Conservation (phyloP, 2,113 vertebrate species). For the Callionymus lyra region DNA sequence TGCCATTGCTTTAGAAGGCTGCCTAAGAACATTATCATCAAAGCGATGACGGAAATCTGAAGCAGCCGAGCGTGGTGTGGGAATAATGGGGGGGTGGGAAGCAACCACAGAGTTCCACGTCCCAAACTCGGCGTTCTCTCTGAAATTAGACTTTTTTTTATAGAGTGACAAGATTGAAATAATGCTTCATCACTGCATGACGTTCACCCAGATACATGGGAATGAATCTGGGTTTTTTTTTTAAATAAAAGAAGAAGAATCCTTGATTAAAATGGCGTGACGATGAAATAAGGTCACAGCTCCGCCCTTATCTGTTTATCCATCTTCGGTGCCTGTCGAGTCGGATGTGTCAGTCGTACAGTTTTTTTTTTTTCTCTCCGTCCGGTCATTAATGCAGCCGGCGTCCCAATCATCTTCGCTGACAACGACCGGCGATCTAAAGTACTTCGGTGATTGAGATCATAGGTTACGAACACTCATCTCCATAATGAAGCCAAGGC, state of each 20-base stretch:
- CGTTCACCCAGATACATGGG: constrained; percentile 33
- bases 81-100: constrained; percentile 38
- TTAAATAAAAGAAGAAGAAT: constrained; percentile 16
- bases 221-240: constrained; percentile 28
- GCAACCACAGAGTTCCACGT: constrained; percentile 20
- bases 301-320: constrained; percentile 41
- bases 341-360: constrained; percentile 41
- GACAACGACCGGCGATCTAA: constrained; percentile 16
- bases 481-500: constrained; percentile 35
- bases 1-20: constrained; percentile 47
- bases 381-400: constrained; percentile 4
- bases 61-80: constrained; percentile 43
- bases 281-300: constrained; percentile 46
- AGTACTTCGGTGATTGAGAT: constrained; percentile 57
- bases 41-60: constrained; percentile 44
- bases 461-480: constrained; percentile 46
- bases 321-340: constrained; percentile 31
- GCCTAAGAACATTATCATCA: constrained; percentile 55
- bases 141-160: constrained; percentile 41
- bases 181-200: constrained; percentile 42
- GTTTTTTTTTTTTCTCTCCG: constrained; percentile 16
- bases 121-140: constrained; percentile 32
- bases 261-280: constrained; percentile 19
- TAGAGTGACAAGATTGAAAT: constrained; percentile 68
- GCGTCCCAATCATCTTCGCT: constrained; percentile 37